Percentiles rank a stretch among this genome's conserved stretches.
These are phyloP conservation scores for Drosophila baimaii DNA, from an alignment of 1,140 invertebrate species.

Conservation along the genomic window DNA sequence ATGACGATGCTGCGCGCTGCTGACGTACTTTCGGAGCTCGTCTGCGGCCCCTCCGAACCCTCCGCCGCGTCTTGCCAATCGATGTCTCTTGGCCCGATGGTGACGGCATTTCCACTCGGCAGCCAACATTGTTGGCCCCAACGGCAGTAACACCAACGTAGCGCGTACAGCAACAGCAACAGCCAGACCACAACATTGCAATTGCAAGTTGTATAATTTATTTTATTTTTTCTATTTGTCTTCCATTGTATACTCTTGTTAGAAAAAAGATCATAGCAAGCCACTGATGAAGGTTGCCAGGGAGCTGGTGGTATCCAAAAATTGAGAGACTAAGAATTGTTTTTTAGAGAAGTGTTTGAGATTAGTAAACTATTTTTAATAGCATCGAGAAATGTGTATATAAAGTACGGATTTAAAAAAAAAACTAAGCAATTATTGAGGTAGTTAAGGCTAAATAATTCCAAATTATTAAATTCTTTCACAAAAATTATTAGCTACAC, in stretches of 20 bases:
- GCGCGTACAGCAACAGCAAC: conserved; percentile 43
- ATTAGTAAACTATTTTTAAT: not conserved
- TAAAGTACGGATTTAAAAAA: no score
- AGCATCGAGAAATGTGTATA: no score
- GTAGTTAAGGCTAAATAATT: no score
- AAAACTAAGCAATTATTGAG: no score
- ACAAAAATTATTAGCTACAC: no score
- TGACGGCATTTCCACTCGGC: conserved; percentile 62
- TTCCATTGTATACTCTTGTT: conserved; percentile 37
- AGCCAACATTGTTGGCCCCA: conserved; percentile 48
- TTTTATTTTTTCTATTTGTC: conserved; percentile 53
- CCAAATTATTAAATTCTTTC: no score
- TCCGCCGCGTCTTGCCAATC: conserved; percentile 23
- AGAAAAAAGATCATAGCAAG: conserved; percentile 12
- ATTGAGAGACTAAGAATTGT: no score
- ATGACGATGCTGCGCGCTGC: conserved; percentile 41
- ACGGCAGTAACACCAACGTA: conserved; percentile 63
- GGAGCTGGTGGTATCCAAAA: no score
- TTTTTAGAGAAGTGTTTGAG: not conserved
- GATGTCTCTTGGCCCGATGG: conserved; percentile 49
- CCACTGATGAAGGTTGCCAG: not conserved
- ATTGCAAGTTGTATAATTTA: conserved; percentile 66
- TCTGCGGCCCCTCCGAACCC: conserved; percentile 13
- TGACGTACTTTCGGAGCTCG: conserved; percentile 48
- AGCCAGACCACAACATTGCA: conserved; percentile 41